Conservation (phyloP, 2,888 invertebrate species). For the Drosophila paranaensis region DNA sequence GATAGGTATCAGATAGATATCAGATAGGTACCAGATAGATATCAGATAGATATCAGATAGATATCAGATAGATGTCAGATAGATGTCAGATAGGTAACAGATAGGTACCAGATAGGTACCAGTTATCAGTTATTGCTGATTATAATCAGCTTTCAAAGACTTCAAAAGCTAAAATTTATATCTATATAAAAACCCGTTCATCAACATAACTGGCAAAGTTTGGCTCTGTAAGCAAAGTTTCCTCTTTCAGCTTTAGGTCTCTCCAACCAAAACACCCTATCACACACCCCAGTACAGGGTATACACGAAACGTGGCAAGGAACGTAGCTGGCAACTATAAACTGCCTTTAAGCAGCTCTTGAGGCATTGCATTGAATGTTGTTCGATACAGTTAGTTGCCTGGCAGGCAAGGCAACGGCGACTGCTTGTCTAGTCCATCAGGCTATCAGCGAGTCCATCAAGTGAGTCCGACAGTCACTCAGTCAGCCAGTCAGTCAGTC, state of each 20-base stretch:
- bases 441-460: slow-evolving; percentile 25
- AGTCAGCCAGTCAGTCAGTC: background rate
- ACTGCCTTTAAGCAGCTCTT: slow-evolving; percentile 30
- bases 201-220: too few relatives aligned
- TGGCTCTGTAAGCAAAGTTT: background rate
- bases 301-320: slow-evolving; percentile 6
- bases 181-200: too few relatives aligned
- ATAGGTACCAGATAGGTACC: too few relatives aligned
- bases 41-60: too few relatives aligned
- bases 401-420: slow-evolving; percentile 5
- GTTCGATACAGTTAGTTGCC: slow-evolving; percentile 59
- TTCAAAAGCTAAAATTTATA: too few relatives aligned
- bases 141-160: too few relatives aligned
- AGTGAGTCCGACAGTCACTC: background rate
- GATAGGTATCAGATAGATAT: too few relatives aligned
- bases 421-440: slow-evolving; percentile 31
- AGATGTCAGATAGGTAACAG: too few relatives aligned
- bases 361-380: slow-evolving; percentile 35
- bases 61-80: too few relatives aligned
- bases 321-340: slow-evolving; percentile 13
- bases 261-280: background rate
- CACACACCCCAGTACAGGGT: background rate
- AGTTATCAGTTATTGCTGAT: too few relatives aligned
- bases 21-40: too few relatives aligned
- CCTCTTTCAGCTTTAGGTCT: background rate